A percentile compares a stretch with the other conserved stretches of the same genome.
These are phyloP conservation scores for Coleophora deauratella DNA, from an alignment of 2,888 invertebrate genomes.

Conservation along the genomic window DNA sequence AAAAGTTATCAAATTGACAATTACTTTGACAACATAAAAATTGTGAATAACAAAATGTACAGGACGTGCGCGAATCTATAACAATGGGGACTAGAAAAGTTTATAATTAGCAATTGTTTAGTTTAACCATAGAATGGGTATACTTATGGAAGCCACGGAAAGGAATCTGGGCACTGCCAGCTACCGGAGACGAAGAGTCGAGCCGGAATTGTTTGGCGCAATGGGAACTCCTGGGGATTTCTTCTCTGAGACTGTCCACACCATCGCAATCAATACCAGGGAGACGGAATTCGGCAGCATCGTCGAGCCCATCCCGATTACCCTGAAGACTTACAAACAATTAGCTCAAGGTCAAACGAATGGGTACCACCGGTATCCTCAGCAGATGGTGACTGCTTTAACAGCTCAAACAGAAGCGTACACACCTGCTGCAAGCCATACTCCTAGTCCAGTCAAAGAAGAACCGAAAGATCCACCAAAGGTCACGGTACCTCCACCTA, in stretches of 20 bases:
- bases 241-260: slow-evolving; percentile 50
- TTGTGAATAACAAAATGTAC: slow-evolving; percentile 24
- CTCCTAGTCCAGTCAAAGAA: slow-evolving; percentile 33
- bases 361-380: slow-evolving; percentile 37
- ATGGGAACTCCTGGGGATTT: slow-evolving; percentile 54
- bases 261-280: slow-evolving; percentile 57
- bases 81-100: slow-evolving; percentile 34
- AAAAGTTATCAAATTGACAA: slow-evolving; percentile 5
- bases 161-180: slow-evolving; percentile 56
- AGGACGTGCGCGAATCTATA: too few relatives aligned
- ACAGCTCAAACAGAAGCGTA: slow-evolving; percentile 30
- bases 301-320: slow-evolving; percentile 56
- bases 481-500: slow-evolving; percentile 72
- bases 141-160: slow-evolving; percentile 65
- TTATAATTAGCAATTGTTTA: slow-evolving; percentile 34
- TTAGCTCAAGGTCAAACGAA: slow-evolving; percentile 38
- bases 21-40: slow-evolving; percentile 10
- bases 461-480: slow-evolving; percentile 36
- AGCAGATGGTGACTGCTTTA: slow-evolving; percentile 35
- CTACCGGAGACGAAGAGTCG: slow-evolving; percentile 39
- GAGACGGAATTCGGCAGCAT: slow-evolving; percentile 61
- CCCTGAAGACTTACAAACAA: slow-evolving; percentile 50
- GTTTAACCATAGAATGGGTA: slow-evolving; percentile 65
- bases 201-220: slow-evolving; percentile 44
- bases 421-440: slow-evolving; percentile 29